Percentiles rank a stretch among this genome's conserved stretches.
Evolutionary conservation across 2,113 vertebrate genomes (phyloP).

Genomic region (Odontophorus gujanensis): DNA sequence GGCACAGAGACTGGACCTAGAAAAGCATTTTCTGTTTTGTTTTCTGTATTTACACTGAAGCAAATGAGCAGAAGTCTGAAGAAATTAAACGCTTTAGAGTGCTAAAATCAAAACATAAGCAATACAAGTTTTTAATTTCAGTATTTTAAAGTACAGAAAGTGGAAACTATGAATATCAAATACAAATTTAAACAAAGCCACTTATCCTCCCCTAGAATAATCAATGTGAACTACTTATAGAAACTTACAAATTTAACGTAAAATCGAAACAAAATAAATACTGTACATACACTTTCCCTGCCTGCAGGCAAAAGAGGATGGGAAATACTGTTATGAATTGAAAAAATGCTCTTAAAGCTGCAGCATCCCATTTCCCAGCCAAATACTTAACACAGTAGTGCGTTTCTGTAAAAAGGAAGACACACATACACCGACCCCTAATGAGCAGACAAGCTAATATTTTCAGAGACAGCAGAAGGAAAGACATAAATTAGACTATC

Average conservation of each 20-base stretch:
- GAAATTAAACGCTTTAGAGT: conserved; percentile 77
- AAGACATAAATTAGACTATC: conserved; percentile 70
- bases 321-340: conserved; percentile 82
- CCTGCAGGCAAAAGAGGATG: conserved; percentile 86
- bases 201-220: conserved; percentile 79
- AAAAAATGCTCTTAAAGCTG: conserved; percentile 82
- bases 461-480: conserved; percentile 69
- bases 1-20: background rate
- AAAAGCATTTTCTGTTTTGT: conserved; percentile 39
- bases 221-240: conserved; percentile 80
- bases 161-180: conserved; percentile 82
- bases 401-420: conserved; percentile 77
- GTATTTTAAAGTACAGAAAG: conserved; percentile 84
- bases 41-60: conserved; percentile 52
- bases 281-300: conserved; percentile 86
- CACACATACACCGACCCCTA: conserved; percentile 73
- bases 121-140: conserved; percentile 85
- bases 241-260: conserved; percentile 83
- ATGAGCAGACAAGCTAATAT: conserved; percentile 72
- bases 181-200: conserved; percentile 85
- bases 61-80: conserved; percentile 58
- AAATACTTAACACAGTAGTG: conserved; percentile 77
- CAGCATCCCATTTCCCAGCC: conserved; percentile 81
- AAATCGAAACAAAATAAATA: conserved; percentile 85
- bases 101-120: conserved; percentile 82